Conservation (phyloP, 2,888 invertebrate genomes). For the Phragmatobia fuliginosa region DNA sequence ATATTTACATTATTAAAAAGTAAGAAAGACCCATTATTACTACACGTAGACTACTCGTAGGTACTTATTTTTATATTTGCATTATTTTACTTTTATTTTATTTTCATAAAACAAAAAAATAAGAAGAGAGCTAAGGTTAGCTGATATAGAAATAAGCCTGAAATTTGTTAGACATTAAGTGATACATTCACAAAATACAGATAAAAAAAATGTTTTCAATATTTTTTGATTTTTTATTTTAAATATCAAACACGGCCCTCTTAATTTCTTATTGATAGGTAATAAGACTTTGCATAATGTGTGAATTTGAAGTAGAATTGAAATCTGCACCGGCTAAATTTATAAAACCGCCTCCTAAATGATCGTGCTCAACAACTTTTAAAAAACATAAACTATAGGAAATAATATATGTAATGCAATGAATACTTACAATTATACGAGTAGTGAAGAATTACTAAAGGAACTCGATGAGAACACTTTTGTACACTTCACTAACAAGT, state of each 20-base stretch:
- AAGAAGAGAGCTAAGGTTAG: too few relatives aligned
- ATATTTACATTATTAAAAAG: background rate
- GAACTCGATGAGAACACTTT: constrained; percentile 5
- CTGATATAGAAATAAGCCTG: too few relatives aligned
- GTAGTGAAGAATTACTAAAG: background rate
- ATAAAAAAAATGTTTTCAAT: background rate
- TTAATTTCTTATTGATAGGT: background rate
- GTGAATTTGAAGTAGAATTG: background rate
- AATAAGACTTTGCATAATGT: too few relatives aligned
- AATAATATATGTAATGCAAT: background rate
- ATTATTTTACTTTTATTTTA: too few relatives aligned
- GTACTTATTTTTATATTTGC: too few relatives aligned
- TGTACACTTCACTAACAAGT: background rate
- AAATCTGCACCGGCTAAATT: constrained; percentile 13
- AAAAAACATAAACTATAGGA: background rate
- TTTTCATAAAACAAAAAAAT: too few relatives aligned
- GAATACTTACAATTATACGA: constrained; percentile 14
- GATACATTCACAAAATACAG: too few relatives aligned
- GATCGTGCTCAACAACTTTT: background rate
- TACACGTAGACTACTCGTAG: background rate
- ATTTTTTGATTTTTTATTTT: too few relatives aligned
- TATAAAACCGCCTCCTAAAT: background rate
- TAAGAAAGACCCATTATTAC: background rate
- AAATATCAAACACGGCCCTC: too few relatives aligned
- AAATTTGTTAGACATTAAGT: too few relatives aligned